These are phyloP conservation scores for Sinopyrophorus schimmeli DNA, from an alignment of 2,888 invertebrate species.

Conservation along the genomic window DNA sequence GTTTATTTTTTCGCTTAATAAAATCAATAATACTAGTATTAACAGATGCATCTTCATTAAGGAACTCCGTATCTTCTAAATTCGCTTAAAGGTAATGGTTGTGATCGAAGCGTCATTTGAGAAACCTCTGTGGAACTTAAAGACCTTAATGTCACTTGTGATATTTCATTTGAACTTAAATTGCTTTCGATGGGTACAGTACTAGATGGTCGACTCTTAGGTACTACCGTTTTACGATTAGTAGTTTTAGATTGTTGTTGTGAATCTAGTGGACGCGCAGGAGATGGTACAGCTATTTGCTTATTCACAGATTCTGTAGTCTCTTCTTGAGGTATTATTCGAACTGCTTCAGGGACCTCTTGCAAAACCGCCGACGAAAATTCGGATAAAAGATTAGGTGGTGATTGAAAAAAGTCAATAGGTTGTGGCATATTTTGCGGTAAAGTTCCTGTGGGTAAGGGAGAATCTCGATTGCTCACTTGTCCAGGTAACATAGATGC, in stretches of 20 bases:
- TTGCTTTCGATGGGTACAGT: constrained; percentile 57
- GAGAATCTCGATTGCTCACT: constrained; percentile 49
- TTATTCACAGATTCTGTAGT: constrained; percentile 41
- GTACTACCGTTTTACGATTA: constrained; percentile 55
- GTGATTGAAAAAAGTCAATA: constrained; percentile 54
- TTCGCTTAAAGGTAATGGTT: constrained; percentile 48
- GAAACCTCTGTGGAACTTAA: constrained; percentile 61
- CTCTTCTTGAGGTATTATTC: constrained; percentile 60
- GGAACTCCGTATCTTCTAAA: constrained; percentile 51
- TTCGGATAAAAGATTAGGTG: constrained; percentile 45
- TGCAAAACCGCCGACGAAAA: constrained; percentile 55
- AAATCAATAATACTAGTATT: constrained; percentile 51
- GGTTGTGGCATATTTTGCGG: constrained; percentile 35
- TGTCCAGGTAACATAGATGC: constrained; percentile 51
- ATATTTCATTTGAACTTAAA: constrained; percentile 62
- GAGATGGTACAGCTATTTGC: constrained; percentile 48
- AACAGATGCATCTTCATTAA: constrained; percentile 57
- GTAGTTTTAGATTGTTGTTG: constrained; percentile 38
- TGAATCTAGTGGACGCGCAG: constrained; percentile 34
- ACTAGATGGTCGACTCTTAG: constrained; percentile 59
- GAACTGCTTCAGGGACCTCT: constrained; percentile 63
- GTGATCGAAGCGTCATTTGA: constrained; percentile 58
- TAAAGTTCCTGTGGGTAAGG: constrained; percentile 45
- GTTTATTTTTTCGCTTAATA: constrained; percentile 52
- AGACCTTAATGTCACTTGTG: constrained; percentile 59